Base-by-base conservation (phyloP, 2,797 vertebrate species). In the Linurgus olivaceus region DNA sequence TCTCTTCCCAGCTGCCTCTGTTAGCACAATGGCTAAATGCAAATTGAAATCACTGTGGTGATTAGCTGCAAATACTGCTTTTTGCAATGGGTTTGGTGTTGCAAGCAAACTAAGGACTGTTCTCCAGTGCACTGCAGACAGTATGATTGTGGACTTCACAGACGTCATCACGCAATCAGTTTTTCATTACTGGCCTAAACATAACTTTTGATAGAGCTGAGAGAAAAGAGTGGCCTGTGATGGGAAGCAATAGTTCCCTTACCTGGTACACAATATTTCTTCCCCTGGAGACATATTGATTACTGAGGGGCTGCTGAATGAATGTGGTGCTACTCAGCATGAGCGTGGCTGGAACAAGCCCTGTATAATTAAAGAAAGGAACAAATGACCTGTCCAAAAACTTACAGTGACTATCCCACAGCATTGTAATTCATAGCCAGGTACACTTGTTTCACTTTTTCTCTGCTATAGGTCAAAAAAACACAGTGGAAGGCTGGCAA, bases 11-110 rank as follows among this genome's bases (percentile, higher is more conserved):
- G 96, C 90, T 96, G 96, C 82, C 75, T 78, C 58, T 96, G 33
- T 95, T 97, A 94, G 80, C 80, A 95, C 96, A 94, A 90, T 93
- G 92, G 94, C 63, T 91, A 94, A 93, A 97, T 97, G 77, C 81
- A 96, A 96, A 93, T 96, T 96, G 80, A 96, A 96, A 96, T 91
- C 86, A 88, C 66, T 84, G 28, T 58, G 63, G 85, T 96, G 74
- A 95, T 97, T 96, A 96, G 93, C 91, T 94, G 77, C 66, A 96
- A 96, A 93, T 94, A 94, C 75, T 95, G 72, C 75, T 93, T 95
- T 95, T 91, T 94, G 87, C 73, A 73, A 94, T 74, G 68, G 40
- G 62, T 79, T 94, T 78, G 38, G 83, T 94, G 81, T 84, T 18
- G 66, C 68, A 80, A 89, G 90, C 62, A 79, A 96, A 90, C 89